phyloP scores from a whole-genome alignment of 2,113 vertebrate genomes.

The Istiophorus platypterus region DNA sequence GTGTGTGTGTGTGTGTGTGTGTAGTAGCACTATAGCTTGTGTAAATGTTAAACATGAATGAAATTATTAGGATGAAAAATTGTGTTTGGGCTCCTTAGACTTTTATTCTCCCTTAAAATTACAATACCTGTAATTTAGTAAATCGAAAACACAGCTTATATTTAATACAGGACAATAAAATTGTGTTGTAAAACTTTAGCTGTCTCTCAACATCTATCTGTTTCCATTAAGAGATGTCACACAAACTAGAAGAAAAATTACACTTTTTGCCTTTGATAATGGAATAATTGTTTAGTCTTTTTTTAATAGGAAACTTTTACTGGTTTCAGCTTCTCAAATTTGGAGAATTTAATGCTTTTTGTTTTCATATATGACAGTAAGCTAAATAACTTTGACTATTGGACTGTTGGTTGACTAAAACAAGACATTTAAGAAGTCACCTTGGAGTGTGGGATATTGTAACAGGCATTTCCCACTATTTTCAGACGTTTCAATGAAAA shows the following conservation, averaged over 20 bases:
- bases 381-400: not conserved
- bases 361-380: too few relatives aligned
- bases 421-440: not conserved
- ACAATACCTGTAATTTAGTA: constrained; percentile 22
- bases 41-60: constrained; percentile 50
- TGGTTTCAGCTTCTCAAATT: not conserved
- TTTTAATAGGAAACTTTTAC: not conserved
- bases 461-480: not conserved
- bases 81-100: not conserved
- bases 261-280: not conserved
- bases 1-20: constrained; percentile 11
- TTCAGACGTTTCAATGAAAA: too few relatives aligned
- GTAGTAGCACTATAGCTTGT: constrained; percentile 15
- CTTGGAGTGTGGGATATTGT: not conserved
- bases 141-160: constrained; percentile 17
- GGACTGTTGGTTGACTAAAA: not conserved
- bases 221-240: not conserved
- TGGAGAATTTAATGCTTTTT: not conserved
- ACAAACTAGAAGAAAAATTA: not conserved
- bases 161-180: constrained; percentile 1
- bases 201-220: too few relatives aligned
- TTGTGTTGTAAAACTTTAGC: too few relatives aligned
- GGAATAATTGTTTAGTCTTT: not conserved
- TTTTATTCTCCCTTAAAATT: constrained; percentile 20
- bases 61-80: constrained; percentile 35